These are phyloP conservation scores for Cercopithecus mona DNA, from an alignment of 2,113 vertebrate species.

Conservation along the genomic window DNA sequence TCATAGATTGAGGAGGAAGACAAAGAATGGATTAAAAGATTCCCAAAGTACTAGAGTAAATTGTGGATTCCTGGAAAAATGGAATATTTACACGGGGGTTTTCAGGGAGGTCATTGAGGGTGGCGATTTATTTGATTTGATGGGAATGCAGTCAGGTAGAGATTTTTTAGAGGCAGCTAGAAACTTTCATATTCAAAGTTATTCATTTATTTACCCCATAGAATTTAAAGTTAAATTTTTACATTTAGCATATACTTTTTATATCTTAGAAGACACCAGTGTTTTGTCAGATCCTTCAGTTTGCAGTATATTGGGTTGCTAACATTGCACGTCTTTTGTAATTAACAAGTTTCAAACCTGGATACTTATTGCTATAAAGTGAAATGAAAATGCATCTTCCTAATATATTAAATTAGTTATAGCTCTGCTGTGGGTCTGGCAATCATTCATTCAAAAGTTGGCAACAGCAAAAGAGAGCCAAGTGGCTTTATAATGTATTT, in stretches of 20 bases:
- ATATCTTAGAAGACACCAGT: background rate
- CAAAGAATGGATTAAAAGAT: background rate
- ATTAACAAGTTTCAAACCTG: constrained; percentile 19
- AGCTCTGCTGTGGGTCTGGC: constrained; percentile 44
- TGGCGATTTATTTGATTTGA: background rate
- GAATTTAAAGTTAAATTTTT: background rate
- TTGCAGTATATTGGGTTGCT: accelerated
- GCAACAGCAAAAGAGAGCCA: constrained; percentile 63
- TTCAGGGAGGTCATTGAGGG: background rate
- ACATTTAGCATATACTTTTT: background rate
- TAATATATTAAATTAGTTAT: constrained; percentile 64
- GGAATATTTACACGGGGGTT: background rate
- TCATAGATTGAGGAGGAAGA: background rate
- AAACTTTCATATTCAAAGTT: background rate
- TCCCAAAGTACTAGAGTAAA: background rate
- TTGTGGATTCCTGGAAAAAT: background rate
- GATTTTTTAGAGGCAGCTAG: background rate
- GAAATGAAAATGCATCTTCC: constrained; percentile 42
- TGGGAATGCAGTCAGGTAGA: background rate
- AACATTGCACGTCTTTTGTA: background rate
- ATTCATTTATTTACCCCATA: background rate
- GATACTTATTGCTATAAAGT: background rate
- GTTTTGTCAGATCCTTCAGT: background rate
- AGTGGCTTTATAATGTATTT: constrained; percentile 77
- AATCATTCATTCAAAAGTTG: constrained; percentile 71